Evolutionary conservation across 2,113 vertebrate genomes (phyloP).

Genomic region (Sapajus apella): DNA sequence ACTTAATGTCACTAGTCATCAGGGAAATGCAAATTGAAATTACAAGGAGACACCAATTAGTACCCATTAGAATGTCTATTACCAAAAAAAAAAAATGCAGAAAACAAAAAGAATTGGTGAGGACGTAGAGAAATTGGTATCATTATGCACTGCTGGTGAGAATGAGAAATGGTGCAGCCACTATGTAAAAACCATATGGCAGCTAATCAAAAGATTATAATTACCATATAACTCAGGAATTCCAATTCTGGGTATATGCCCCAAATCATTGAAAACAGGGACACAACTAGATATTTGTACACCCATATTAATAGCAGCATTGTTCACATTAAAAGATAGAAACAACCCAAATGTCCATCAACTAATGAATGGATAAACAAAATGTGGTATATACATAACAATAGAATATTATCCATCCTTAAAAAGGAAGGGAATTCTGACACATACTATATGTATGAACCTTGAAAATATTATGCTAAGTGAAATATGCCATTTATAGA

Average conservation of each 20-base stretch:
- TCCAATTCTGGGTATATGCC: background rate
- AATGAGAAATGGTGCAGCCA: background rate
- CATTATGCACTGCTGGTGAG: background rate
- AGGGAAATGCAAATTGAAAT: background rate
- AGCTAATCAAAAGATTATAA: background rate
- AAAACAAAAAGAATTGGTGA: background rate
- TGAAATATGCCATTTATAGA: background rate
- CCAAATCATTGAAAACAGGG: background rate
- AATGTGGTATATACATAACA: no score
- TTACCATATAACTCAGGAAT: background rate
- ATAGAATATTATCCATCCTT: no score
- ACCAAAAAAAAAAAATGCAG: background rate
- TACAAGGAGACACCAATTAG: background rate
- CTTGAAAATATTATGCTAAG: background rate
- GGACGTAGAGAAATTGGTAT: background rate
- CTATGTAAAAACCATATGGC: background rate
- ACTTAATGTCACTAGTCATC: background rate
- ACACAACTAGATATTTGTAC: background rate
- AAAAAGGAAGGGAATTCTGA: background rate
- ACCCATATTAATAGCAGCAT: background rate
- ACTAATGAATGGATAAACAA: background rate
- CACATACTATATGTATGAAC: background rate
- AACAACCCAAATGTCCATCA: background rate
- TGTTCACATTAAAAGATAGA: background rate
- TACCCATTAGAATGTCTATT: background rate